Evolutionary conservation across 1,140 invertebrate genomes (phyloP), one percentile per base, ranked within the genome.

Genomic region (Daktulosphaira vitifoliae): DNA sequence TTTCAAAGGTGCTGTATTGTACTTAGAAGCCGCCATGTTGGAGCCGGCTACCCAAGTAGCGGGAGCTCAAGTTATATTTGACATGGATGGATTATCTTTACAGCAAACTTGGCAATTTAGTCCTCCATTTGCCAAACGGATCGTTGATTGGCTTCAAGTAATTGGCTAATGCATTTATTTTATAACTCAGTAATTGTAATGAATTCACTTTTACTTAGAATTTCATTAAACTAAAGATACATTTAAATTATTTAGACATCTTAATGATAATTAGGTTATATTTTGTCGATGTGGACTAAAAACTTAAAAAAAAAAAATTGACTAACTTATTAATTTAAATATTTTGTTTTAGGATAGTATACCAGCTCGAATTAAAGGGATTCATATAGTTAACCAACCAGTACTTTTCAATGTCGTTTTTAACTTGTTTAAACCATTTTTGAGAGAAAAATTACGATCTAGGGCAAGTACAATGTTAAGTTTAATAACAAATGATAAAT

Each of bases 381-480:
- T 93, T 48, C 90, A 93, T 71, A 84, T 92, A 54, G 78, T 94
- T 2, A 92, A 94, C 74, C 89, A 93, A 74, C 90, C 90, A 0
- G 86, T 85, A 69, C 79, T 93, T 50, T 93, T 93, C 76, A 90
- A 91, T 71, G 84, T 90, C 75, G 84, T 95, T 1, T 93, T 91
- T 74, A 80, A 85, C 9, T 78, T 94, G 11, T 88, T 92, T 74
- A 92, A 92, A 73, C 90, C 88, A 6, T 90, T 94, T 75, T 75
- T 94, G 1, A 80, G 81, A 42, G 86, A 88, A 68, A 90, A 90
- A 70, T 74, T 90, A 18, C 83, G 81, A 52, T 82, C 74, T 44
- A 80, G 87, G 50, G 78, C 79, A 50, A 76, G 76, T 72, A 48
- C 3, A 5, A 7, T 48, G 20, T 5, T 25, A n/a, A 4, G 20